phyloP scores from a whole-genome alignment of 2,797 vertebrate species.

The Orientallactaga sibirica region DNA sequence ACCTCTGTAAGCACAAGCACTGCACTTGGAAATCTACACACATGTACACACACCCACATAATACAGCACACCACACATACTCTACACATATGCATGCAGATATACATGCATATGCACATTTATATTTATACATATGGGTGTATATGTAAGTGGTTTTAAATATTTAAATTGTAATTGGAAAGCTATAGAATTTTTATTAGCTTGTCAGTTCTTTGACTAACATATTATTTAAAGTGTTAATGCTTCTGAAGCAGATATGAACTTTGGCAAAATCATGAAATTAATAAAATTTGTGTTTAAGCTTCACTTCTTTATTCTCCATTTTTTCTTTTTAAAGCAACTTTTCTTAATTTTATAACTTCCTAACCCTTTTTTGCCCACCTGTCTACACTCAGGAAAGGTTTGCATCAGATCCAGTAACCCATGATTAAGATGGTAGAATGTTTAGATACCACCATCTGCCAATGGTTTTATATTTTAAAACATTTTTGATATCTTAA shows the following conservation, averaged over 20 bases:
- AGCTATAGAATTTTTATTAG: slow-evolving; percentile 51
- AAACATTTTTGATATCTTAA: slow-evolving; percentile 16
- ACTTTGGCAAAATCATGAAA: slow-evolving; percentile 48
- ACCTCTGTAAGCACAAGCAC: too few relatives aligned
- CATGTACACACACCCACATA: too few relatives aligned
- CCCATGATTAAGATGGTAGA: neutral
- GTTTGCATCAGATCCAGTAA: neutral
- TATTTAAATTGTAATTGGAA: slow-evolving; percentile 54
- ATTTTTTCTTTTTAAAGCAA: neutral
- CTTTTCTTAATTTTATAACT: neutral
- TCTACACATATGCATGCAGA: too few relatives aligned
- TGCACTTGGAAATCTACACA: too few relatives aligned
- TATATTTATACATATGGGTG: too few relatives aligned
- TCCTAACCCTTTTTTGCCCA: neutral
- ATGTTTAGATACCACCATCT: neutral
- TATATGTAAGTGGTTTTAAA: slow-evolving; percentile 49
- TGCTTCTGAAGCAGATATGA: slow-evolving; percentile 43
- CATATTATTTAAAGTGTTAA: slow-evolving; percentile 28
- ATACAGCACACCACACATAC: too few relatives aligned
- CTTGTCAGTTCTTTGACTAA: slow-evolving; percentile 31
- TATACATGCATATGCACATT: too few relatives aligned
- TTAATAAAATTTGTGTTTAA: slow-evolving; percentile 50
- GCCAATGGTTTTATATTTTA: slow-evolving; percentile 26
- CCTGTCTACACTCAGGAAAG: neutral
- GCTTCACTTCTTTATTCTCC: neutral